Conservation (phyloP, 2,888 invertebrate species). For the Diloba caeruleocephala region DNA sequence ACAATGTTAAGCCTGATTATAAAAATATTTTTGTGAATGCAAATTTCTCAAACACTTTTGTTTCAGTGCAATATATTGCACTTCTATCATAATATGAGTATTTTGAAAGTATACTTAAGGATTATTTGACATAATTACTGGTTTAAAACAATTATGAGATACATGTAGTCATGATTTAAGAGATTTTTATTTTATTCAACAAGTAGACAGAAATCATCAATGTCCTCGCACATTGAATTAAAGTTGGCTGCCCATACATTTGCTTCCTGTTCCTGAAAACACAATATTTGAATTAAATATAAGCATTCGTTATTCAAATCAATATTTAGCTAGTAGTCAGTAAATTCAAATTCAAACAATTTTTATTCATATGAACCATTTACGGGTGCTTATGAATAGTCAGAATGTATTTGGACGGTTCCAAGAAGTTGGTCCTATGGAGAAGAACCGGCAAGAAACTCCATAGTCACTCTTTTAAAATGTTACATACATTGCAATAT, state of each 20-base stretch:
- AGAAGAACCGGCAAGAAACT: too few relatives aligned
- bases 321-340: too few relatives aligned
- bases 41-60: slow-evolving; percentile 1
- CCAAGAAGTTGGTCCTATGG: too few relatives aligned
- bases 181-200: slow-evolving; percentile 67
- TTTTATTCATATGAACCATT: too few relatives aligned
- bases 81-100: slow-evolving; percentile 26
- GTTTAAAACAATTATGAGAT: slow-evolving; percentile 14
- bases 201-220: slow-evolving; percentile 83
- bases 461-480: too few relatives aligned
- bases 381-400: too few relatives aligned
- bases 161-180: slow-evolving; percentile 41
- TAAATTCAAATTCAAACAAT: too few relatives aligned
- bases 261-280: slow-evolving; percentile 84
- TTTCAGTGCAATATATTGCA: slow-evolving; percentile 7
- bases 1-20: background rate
- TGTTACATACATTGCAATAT: too few relatives aligned
- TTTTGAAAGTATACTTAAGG: slow-evolving; percentile 13
- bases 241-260: slow-evolving; percentile 88
- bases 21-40: slow-evolving; percentile 1
- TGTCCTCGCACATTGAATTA: slow-evolving; percentile 89
- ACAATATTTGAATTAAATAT: slow-evolving; percentile 8
- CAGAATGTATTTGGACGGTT: too few relatives aligned
- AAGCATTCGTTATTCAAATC: too few relatives aligned
- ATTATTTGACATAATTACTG: slow-evolving; percentile 26